Evolutionary conservation across 2,113 vertebrate species (phyloP).

Genomic region (Megaceryle maxima): DNA sequence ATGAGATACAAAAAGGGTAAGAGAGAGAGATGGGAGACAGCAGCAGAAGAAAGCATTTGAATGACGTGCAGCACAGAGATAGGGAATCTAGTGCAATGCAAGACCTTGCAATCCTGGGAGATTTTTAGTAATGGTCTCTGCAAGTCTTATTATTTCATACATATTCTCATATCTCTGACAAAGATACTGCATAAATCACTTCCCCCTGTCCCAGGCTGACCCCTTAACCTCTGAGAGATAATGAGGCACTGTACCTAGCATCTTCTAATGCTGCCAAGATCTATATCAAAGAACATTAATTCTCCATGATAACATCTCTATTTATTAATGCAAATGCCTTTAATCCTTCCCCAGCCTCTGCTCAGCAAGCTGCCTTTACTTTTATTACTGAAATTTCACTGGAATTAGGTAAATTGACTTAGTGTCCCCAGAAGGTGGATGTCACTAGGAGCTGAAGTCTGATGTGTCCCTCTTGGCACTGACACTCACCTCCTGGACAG

Average conservation of each 20-base stretch:
- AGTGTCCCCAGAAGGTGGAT: neutral
- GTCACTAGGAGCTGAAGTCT: neutral
- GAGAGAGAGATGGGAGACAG: neutral
- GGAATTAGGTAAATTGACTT: slow-evolving; percentile 44
- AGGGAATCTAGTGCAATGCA: neutral
- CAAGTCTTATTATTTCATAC: slow-evolving; percentile 47
- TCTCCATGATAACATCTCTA: slow-evolving; percentile 61
- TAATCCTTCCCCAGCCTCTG: slow-evolving; percentile 35
- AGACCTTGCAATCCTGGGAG: slow-evolving; percentile 10
- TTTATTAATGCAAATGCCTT: slow-evolving; percentile 70
- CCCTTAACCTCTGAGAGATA: slow-evolving; percentile 56
- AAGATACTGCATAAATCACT: slow-evolving; percentile 59
- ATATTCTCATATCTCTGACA: slow-evolving; percentile 43
- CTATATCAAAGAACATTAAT: slow-evolving; percentile 67
- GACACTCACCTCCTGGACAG: neutral
- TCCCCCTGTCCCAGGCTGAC: slow-evolving; percentile 52
- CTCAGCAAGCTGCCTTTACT: slow-evolving; percentile 10
- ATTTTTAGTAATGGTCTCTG: slow-evolving; percentile 39
- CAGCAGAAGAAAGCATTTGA: neutral
- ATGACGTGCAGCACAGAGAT: neutral
- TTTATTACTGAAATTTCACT: slow-evolving; percentile 26
- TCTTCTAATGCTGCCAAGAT: slow-evolving; percentile 55
- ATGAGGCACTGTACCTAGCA: slow-evolving; percentile 38
- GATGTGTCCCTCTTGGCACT: neutral
- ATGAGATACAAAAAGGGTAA: neutral